These are phyloP conservation scores for Cichlasoma orientale DNA, from an alignment of 2,797 vertebrate species.

Conservation along the genomic window DNA sequence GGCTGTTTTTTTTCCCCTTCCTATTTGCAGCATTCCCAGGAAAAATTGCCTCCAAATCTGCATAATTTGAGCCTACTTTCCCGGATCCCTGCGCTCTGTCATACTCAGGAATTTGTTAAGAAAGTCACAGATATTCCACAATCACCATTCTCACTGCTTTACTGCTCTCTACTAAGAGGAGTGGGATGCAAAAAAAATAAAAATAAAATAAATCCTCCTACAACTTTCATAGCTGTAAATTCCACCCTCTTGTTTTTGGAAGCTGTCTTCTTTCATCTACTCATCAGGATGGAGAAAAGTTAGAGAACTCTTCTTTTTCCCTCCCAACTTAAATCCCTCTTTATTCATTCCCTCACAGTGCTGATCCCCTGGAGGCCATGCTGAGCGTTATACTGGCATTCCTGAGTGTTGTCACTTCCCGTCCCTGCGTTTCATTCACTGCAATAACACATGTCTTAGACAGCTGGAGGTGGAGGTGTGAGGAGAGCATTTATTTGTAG, in stretches of 20 bases:
- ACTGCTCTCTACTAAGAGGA: background rate
- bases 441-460: constrained; percentile 52
- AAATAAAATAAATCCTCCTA: constrained; percentile 6
- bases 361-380: constrained; percentile 32
- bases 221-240: background rate
- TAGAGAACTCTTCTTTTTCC: background rate
- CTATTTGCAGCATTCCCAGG: background rate
- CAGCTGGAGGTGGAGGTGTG: constrained; percentile 58
- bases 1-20: background rate
- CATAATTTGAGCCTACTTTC: no score
- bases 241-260: background rate
- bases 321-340: constrained; percentile 14
- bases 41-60: background rate
- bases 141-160: background rate
- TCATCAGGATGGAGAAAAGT: background rate
- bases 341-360: background rate
- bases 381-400: constrained; percentile 54
- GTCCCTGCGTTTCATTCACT: constrained; percentile 45
- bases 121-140: background rate
- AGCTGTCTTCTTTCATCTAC: background rate
- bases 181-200: background rate
- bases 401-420: constrained; percentile 68
- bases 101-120: background rate
- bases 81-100: background rate
- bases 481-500: constrained; percentile 19